Evolutionary conservation across 2,113 vertebrate species (phyloP).

Genomic region (Struthidea cinerea): DNA sequence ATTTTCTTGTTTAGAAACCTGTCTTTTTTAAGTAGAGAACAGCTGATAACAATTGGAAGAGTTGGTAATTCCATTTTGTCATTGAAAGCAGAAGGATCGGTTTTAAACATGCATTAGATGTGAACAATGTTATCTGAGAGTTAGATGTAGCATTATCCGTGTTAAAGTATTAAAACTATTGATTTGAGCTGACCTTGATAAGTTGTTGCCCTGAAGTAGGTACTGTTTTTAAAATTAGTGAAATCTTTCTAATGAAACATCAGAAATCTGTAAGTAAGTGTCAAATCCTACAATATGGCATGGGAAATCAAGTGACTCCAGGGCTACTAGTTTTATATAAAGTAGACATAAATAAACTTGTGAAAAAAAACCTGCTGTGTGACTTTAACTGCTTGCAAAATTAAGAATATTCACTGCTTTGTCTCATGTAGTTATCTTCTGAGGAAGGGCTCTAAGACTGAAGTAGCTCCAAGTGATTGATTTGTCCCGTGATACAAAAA

Average conservation of each 20-base stretch:
- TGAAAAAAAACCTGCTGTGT: background rate
- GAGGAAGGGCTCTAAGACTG: background rate
- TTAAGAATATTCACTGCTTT: background rate
- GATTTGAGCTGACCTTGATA: background rate
- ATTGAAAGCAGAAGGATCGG: background rate
- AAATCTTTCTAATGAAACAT: background rate
- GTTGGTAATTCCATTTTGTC: background rate
- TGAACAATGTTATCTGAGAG: background rate
- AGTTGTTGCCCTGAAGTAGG: background rate
- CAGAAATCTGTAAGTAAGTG: background rate
- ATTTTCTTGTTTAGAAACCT: background rate
- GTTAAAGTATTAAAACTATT: background rate
- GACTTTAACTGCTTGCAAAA: background rate
- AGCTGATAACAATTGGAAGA: background rate
- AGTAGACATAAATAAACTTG: background rate
- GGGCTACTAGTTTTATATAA: background rate
- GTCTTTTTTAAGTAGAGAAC: background rate
- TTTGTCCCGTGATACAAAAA: background rate
- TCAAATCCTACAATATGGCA: background rate
- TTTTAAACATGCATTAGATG: background rate
- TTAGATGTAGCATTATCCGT: background rate
- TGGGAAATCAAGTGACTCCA: background rate
- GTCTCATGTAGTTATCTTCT: background rate
- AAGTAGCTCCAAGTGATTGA: background rate
- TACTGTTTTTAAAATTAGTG: background rate